phyloP scores from a whole-genome alignment of 2,113 vertebrate genomes.

The Gambusia holbrooki region DNA sequence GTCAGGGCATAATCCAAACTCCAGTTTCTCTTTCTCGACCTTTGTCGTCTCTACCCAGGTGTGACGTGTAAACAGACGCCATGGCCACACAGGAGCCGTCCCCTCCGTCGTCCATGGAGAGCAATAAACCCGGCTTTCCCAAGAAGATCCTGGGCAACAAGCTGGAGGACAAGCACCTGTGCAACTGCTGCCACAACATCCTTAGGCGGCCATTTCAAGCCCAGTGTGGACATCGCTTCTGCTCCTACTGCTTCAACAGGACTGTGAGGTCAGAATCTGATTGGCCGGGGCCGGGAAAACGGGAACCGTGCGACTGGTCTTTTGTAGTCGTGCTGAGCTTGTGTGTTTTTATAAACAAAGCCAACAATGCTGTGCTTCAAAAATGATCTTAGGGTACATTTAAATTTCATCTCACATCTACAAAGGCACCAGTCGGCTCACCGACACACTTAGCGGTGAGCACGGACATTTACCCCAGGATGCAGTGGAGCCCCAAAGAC shows the following conservation, averaged over 20 bases:
- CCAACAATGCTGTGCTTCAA: background rate
- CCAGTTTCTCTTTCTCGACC: background rate
- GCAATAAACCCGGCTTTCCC: slow-evolving; percentile 89
- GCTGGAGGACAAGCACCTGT: slow-evolving; percentile 94
- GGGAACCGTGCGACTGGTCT: background rate
- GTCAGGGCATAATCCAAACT: too few relatives aligned
- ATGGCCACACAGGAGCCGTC: slow-evolving; percentile 84
- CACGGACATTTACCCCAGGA: background rate
- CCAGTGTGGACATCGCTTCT: slow-evolving; percentile 97
- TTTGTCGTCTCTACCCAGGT: slow-evolving; percentile 32
- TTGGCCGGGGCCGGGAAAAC: background rate
- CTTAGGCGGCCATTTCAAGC: slow-evolving; percentile 91
- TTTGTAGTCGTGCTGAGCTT: background rate
- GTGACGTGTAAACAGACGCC: slow-evolving; percentile 66
- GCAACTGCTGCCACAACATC: slow-evolving; percentile 90
- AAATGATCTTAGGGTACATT: background rate
- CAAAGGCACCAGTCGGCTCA: background rate
- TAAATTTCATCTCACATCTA: background rate
- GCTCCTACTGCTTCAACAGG: slow-evolving; percentile 88
- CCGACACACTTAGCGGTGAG: background rate
- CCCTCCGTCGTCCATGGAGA: slow-evolving; percentile 87
- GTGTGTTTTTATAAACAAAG: background rate
- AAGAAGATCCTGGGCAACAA: slow-evolving; percentile 90
- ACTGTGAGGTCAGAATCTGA: slow-evolving; percentile 68
- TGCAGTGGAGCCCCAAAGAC: background rate